Evolutionary conservation across 2,888 invertebrate species (phyloP).

Genomic region (Pseudanteris insignis): DNA sequence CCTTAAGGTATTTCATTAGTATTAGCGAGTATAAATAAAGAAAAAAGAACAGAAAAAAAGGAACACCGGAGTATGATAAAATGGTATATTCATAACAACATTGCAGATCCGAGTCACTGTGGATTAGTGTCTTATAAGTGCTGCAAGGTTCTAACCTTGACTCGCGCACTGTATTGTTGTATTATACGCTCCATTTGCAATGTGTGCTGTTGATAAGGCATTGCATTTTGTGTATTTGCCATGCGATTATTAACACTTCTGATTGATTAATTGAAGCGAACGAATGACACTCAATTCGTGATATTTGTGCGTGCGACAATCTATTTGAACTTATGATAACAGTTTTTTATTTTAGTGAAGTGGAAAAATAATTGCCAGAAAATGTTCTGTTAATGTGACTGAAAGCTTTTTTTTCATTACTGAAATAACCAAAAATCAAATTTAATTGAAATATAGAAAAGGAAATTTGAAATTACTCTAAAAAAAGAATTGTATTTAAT

Average conservation of each 20-base stretch:
- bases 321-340: too few relatives aligned
- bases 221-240: slow-evolving; percentile 27
- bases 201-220: slow-evolving; percentile 44
- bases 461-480: too few relatives aligned
- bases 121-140: slow-evolving; percentile 43
- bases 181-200: slow-evolving; percentile 49
- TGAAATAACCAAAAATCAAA: too few relatives aligned
- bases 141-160: slow-evolving; percentile 48
- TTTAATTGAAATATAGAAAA: too few relatives aligned
- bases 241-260: slow-evolving; percentile 1
- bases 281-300: too few relatives aligned
- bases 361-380: too few relatives aligned
- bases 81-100: slow-evolving; percentile 34
- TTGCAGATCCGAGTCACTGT: slow-evolving; percentile 36
- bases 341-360: too few relatives aligned
- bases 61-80: slow-evolving; percentile 1
- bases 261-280: neutral
- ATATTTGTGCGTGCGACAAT: too few relatives aligned
- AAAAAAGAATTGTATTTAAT: too few relatives aligned
- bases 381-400: too few relatives aligned
- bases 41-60: slow-evolving; percentile 1
- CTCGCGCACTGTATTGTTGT: slow-evolving; percentile 41
- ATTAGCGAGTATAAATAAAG: neutral
- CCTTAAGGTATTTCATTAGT: too few relatives aligned
- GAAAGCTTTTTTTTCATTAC: too few relatives aligned